Conservation (phyloP, 1,140 invertebrate genomes). For the Brachionus rubens region DNA sequence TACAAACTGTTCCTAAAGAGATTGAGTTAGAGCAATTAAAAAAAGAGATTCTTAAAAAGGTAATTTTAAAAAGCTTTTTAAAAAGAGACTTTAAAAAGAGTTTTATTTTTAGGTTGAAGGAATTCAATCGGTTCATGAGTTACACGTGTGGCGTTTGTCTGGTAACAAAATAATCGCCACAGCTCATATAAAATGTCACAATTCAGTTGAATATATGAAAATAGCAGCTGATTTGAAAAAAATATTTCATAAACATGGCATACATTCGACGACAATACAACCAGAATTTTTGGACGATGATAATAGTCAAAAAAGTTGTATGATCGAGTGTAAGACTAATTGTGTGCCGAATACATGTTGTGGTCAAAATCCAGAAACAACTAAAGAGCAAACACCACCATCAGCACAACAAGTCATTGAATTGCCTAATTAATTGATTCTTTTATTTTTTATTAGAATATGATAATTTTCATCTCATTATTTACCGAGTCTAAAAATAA, state of each 20-base stretch:
- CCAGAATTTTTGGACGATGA: slow-evolving; percentile 62
- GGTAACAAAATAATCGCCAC: slow-evolving; percentile 65
- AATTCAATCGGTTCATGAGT: slow-evolving; percentile 63
- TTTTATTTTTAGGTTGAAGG: background rate
- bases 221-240: slow-evolving; percentile 61
- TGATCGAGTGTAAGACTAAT: slow-evolving; percentile 8
- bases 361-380: background rate
- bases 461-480: slow-evolving; percentile 10
- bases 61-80: slow-evolving; percentile 49
- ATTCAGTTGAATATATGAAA: slow-evolving; percentile 62
- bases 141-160: slow-evolving; percentile 66
- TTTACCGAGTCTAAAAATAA: no score
- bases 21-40: slow-evolving; percentile 62
- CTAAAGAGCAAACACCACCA: background rate
- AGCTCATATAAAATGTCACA: slow-evolving; percentile 63
- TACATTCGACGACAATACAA: slow-evolving; percentile 66
- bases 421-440: slow-evolving; percentile 1
- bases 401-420: background rate
- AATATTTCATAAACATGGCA: slow-evolving; percentile 65
- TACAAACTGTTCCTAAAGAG: slow-evolving; percentile 65
- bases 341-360: slow-evolving; percentile 33
- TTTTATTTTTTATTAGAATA: background rate
- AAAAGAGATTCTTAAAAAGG: slow-evolving; percentile 58
- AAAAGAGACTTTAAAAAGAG: background rate
- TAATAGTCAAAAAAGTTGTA: slow-evolving; percentile 5